A percentile compares a stretch with the other conserved stretches of the same genome.
Evolutionary conservation across 2,888 invertebrate species (phyloP).

Genomic region (Chrysomela aeneicollis): DNA sequence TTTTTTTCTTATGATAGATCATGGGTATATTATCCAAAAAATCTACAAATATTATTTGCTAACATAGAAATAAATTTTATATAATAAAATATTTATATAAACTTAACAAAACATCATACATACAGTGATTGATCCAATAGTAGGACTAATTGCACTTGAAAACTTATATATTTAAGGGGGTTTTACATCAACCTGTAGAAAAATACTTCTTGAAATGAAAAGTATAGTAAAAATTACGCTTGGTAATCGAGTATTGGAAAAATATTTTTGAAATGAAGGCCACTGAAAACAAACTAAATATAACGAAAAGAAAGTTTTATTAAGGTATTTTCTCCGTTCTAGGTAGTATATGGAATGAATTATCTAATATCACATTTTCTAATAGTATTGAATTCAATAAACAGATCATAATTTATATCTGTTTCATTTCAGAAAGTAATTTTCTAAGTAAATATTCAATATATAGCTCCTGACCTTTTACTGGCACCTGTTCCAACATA

Average conservation of each 20-base stretch:
- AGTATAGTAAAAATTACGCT: too few species aligned
- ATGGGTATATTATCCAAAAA: background rate
- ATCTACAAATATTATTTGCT: background rate
- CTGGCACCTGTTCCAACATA: slow-evolving; percentile 51
- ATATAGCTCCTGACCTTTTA: slow-evolving; percentile 48
- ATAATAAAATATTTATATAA: slow-evolving; percentile 32
- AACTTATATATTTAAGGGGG: slow-evolving; percentile 33
- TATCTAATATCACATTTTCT: too few species aligned
- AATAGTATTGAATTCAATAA: too few species aligned
- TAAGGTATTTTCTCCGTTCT: too few species aligned
- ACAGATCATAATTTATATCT: too few species aligned
- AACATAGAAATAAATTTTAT: slow-evolving; percentile 5
- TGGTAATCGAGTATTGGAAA: too few species aligned
- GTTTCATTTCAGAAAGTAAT: background rate
- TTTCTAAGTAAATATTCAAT: slow-evolving; percentile 10
- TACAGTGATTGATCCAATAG: slow-evolving; percentile 21
- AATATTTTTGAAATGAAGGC: too few species aligned
- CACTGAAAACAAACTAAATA: too few species aligned
- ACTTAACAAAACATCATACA: slow-evolving; percentile 42
- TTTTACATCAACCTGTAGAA: slow-evolving; percentile 31
- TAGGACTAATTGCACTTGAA: slow-evolving; percentile 41
- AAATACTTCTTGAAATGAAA: slow-evolving; percentile 16
- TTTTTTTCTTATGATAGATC: background rate
- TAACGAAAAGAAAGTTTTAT: too few species aligned
- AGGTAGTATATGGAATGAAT: too few species aligned